Conservation (phyloP, 2,888 invertebrate genomes). For the Tupiocoris notatus region DNA sequence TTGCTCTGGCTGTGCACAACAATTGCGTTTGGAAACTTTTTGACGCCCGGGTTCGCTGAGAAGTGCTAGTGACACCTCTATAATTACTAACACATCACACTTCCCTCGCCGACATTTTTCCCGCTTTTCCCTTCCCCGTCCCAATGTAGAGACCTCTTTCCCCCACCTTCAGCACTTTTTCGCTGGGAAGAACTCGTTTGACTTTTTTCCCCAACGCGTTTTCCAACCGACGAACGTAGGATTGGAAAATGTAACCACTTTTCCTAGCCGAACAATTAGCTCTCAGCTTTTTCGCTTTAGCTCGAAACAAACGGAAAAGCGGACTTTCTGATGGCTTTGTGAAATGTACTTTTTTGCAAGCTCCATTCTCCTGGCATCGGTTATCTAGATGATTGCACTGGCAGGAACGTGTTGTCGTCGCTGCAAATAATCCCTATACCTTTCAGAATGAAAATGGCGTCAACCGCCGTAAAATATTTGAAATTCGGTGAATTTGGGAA, state of each 20-base stretch:
- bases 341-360: too few relatives aligned
- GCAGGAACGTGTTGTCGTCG: too few relatives aligned
- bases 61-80: conserved; percentile 42
- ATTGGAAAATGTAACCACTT: neutral
- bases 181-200: conserved; percentile 24
- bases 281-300: neutral
- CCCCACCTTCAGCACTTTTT: neutral
- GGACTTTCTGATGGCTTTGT: too few relatives aligned
- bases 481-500: too few relatives aligned
- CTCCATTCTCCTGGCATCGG: too few relatives aligned
- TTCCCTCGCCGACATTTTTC: conserved; percentile 18
- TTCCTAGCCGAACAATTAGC: neutral
- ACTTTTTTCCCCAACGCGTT: conserved; percentile 10
- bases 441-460: too few relatives aligned
- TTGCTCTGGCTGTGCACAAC: conserved; percentile 4
- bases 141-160: neutral
- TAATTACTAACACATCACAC: conserved; percentile 39
- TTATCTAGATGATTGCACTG: too few relatives aligned
- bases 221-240: neutral
- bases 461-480: too few relatives aligned
- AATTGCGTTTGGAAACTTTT: conserved; percentile 37
- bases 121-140: conserved; percentile 12
- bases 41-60: conserved; percentile 23
- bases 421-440: too few relatives aligned
- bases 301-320: too few relatives aligned